Base-by-base conservation (phyloP, 2,797 vertebrate species). In the Lithobates sylvaticus region DNA sequence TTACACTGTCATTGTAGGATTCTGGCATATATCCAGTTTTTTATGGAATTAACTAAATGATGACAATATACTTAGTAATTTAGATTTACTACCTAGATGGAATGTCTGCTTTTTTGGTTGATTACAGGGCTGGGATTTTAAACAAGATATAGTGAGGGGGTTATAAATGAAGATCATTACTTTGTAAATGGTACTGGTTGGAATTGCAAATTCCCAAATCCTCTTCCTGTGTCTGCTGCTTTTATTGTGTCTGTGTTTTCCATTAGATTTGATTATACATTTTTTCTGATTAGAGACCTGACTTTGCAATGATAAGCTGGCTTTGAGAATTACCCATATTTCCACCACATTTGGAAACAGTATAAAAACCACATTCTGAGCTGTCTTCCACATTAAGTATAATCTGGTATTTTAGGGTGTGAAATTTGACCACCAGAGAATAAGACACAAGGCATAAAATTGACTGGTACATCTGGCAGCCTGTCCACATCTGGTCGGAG, bases 401-500 rank as follows among this genome's bases (percentile, higher is more conserved):
- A 74, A 74, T 75, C 44, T 44, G 73, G 50, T 64, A 44, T 13
- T 76, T 81, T 32, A 39, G 32, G 26, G 47, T 81, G 84, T 86
- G 65, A 76, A 76, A 81, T 81, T n/a, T 76, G 47, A 32, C 34
- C 73, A 76, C 26, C 67, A 70, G 78, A 81, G 64, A 70, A 50
- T 82, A 77, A 64, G 36, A 78, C 18, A 50, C 23, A 18, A 18
- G 73, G 65, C 34, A 86, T 69, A 50, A 68, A 42, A 76, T 72
- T 12, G 78, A 70, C 13, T 76, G 84, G 78, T 29, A 81, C 78
- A 86, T 81, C 78, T 86, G 73, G 71, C 78, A 81, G 72, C n/a
- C 16, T 76, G 72, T 81, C 44, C 72, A 81, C 78, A 86, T 81
- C 84, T 86, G 84, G 61, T 68, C 13, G 26, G 65, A 34, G 21